Base-by-base conservation (phyloP, 2,113 vertebrate species). In the Apodemus sylvaticus region DNA sequence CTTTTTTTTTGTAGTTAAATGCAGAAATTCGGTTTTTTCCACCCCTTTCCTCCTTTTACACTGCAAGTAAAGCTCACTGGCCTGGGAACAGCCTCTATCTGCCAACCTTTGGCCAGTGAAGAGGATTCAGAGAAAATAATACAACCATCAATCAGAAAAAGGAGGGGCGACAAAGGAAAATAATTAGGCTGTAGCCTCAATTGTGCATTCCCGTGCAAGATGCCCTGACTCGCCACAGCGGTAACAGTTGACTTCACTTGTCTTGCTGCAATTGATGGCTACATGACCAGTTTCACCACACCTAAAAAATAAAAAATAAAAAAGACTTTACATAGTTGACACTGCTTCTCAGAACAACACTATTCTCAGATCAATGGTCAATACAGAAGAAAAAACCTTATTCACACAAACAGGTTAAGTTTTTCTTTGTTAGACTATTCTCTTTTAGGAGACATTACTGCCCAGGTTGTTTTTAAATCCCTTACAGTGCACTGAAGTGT, bases 51-150 rank as follows among this genome's bases (percentile, higher is more conserved):
- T 99, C 99, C 99, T 99, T 99, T 99, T 98, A 99, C 99, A 99
- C 99, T 98, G 99, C 99, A 99, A 99, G 99, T 99, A 99, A 99
- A 99, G 99, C 99, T 99, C 99, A 99, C 99, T 99, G 99, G 99
- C 99, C 99, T 98, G 98, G 99, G 99, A 99, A 98, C 98, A 99
- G 99, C 99, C 99, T 99, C 99, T 99, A 98, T 99, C 99, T 99
- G 99, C 99, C 99, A 99, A 99, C 99, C 99, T 99, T 99, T 99
- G 99, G 99, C 99, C 99, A 99, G 99, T 99, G 99, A 99, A 99
- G 99, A 99, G 99, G 99, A 99, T 99, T 99, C 99, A 99, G 99
- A 99, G 99, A 99, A 99, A 99, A 99, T 99, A 99, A 99, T 99
- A 99, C 99, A 99, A 99, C 99, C 99, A 99, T 99, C 99, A 99